phyloP scores from a whole-genome alignment of 2,113 vertebrate species.

The Tachysurus vachellii region DNA sequence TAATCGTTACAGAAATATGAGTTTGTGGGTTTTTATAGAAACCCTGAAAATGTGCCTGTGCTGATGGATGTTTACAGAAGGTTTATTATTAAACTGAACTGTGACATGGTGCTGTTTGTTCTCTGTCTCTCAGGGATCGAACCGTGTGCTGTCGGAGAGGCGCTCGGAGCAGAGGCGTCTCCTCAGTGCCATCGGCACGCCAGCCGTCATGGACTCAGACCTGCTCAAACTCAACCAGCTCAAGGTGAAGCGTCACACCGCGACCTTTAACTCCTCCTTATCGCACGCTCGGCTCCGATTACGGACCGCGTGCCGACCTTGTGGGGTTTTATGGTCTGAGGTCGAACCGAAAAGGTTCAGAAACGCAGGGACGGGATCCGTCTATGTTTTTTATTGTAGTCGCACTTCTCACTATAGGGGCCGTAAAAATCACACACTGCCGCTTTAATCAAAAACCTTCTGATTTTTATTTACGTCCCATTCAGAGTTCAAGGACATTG shows the following conservation, averaged over 20 bases:
- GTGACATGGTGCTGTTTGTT: neutral
- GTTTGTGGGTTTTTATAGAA: too few species aligned
- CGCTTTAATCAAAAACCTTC: neutral
- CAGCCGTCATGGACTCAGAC: conserved; percentile 86
- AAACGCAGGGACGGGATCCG: neutral
- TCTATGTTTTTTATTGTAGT: neutral
- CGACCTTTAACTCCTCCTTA: conserved; percentile 7
- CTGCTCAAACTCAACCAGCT: conserved; percentile 92
- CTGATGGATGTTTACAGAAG: neutral
- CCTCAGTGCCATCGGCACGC: conserved; percentile 86
- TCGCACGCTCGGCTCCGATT: neutral
- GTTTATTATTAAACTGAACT: neutral
- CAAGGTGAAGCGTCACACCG: conserved; percentile 73
- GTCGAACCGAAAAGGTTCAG: neutral
- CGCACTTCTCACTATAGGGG: neutral
- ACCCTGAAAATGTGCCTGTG: too few species aligned
- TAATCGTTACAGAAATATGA: too few species aligned
- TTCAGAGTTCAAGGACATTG: neutral
- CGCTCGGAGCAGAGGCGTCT: conserved; percentile 89
- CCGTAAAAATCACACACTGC: neutral
- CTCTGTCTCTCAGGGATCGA: conserved; percentile 74
- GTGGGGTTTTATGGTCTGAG: neutral
- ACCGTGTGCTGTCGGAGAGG: conserved; percentile 84
- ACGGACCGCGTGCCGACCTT: neutral
- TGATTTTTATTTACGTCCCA: too few species aligned